Conservation (phyloP, 2,797 vertebrate species). For the Acanthopagrus latus region DNA sequence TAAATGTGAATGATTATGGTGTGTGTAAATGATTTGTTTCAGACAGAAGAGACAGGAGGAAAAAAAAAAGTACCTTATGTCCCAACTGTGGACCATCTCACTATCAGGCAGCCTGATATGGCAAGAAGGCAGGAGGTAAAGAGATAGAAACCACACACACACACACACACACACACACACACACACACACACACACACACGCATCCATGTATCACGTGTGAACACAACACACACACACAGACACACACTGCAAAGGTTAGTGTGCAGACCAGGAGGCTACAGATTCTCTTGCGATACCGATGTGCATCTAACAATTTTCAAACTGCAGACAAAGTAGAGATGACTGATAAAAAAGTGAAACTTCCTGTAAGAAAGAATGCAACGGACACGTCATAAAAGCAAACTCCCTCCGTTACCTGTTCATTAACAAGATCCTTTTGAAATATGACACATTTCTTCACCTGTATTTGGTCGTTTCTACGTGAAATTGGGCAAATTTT, state of each 20-base stretch:
- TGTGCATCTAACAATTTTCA: not conserved
- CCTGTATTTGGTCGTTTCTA: too few relatives aligned
- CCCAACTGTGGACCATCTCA: slow-evolving; percentile 85
- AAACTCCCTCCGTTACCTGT: too few relatives aligned
- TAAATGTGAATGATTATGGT: not conserved
- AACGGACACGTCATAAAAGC: not conserved
- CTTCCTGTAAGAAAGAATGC: not conserved
- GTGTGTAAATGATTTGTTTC: slow-evolving; percentile 28
- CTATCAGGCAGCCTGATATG: slow-evolving; percentile 89
- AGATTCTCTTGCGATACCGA: slow-evolving; percentile 45
- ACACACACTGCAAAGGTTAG: slow-evolving; percentile 68
- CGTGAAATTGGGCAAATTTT: too few relatives aligned
- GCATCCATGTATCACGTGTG: not conserved
- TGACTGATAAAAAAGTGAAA: not conserved
- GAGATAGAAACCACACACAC: slow-evolving; percentile 64
- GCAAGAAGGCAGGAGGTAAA: slow-evolving; percentile 77
- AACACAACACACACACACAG: slow-evolving; percentile 28
- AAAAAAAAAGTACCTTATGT: slow-evolving; percentile 85
- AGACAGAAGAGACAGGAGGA: slow-evolving; percentile 29
- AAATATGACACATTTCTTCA: too few relatives aligned
- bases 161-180: slow-evolving; percentile 10
- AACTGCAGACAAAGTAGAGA: not conserved
- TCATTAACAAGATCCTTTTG: too few relatives aligned
- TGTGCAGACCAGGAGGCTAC: slow-evolving; percentile 29
- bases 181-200: slow-evolving; percentile 47